Evolutionary conservation across 64 coral and sea anemone genomes (phyloP).

Genomic region (Porites lutea): DNA sequence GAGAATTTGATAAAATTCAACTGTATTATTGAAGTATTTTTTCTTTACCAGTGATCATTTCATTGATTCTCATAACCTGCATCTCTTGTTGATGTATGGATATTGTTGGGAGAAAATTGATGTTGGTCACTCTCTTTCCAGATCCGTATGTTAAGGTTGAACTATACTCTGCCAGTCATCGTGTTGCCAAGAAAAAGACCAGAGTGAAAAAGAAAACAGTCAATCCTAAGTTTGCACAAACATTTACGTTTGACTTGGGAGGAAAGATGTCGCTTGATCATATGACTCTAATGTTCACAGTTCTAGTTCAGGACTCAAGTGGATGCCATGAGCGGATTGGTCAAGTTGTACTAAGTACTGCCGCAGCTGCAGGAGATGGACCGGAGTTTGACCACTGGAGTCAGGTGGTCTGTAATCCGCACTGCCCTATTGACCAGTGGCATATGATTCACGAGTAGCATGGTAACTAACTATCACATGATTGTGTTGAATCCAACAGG

Average conservation of each 20-base stretch:
- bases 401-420: constrained; percentile 95
- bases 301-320: constrained; percentile 93
- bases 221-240: constrained; percentile 93
- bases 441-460: constrained; percentile 97
- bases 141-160: constrained; percentile 99
- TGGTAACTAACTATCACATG: neutral
- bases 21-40: too few species aligned
- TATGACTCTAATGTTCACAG: constrained; percentile 87
- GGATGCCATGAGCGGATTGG: constrained; percentile 96
- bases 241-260: constrained; percentile 94
- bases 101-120: too few species aligned
- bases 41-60: too few species aligned
- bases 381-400: constrained; percentile 98
- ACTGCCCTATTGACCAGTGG: constrained; percentile 99
- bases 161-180: constrained; percentile 81
- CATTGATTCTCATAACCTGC: too few species aligned
- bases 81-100: too few species aligned
- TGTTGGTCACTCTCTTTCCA: constrained; percentile 23
- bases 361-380: constrained; percentile 84
- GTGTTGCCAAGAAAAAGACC: constrained; percentile 97
- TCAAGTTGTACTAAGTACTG: constrained; percentile 92
- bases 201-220: constrained; percentile 98
- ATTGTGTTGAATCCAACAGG: too few species aligned
- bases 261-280: constrained; percentile 81
- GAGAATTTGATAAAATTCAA: too few species aligned